Percentiles rank a stretch among this genome's conserved stretches.
phyloP scores from a whole-genome alignment of 2,113 vertebrate genomes.

The Blennius ocellaris region DNA sequence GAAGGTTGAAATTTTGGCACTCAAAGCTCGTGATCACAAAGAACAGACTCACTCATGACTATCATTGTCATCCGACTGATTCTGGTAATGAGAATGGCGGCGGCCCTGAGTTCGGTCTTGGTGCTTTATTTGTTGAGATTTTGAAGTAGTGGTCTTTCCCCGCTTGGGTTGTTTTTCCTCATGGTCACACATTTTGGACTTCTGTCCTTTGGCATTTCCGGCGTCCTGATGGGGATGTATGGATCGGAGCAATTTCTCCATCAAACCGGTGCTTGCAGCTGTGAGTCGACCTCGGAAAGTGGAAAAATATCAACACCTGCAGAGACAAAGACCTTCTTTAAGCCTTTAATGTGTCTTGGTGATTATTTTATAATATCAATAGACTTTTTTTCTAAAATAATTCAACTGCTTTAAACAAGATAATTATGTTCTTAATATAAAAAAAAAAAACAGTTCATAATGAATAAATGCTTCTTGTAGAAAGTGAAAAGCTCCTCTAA shows the following conservation, averaged over 20 bases:
- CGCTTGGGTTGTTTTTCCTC: slow-evolving; percentile 47
- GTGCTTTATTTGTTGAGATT: slow-evolving; percentile 62
- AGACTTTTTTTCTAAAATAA: no score
- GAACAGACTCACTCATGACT: slow-evolving; percentile 64
- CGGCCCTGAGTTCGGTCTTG: slow-evolving; percentile 50
- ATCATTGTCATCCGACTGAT: slow-evolving; percentile 56
- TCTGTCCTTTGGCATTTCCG: slow-evolving; percentile 1
- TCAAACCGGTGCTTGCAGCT: slow-evolving; percentile 47
- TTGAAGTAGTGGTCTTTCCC: slow-evolving; percentile 35
- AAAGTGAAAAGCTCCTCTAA: not conserved
- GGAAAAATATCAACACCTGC: slow-evolving; percentile 7
- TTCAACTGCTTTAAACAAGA: no score
- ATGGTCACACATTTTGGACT: slow-evolving; percentile 50
- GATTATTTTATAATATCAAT: no score
- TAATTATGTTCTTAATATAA: no score
- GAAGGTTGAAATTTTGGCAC: no score
- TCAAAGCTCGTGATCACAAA: not conserved
- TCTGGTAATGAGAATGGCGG: slow-evolving; percentile 46
- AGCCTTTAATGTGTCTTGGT: not conserved
- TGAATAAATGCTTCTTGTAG: not conserved
- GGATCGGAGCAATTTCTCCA: slow-evolving; percentile 69
- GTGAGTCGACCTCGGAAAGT: slow-evolving; percentile 16
- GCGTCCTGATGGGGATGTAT: slow-evolving; percentile 19
- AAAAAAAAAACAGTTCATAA: no score
- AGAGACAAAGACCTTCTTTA: slow-evolving; percentile 20